phyloP scores from a whole-genome alignment of 2,797 vertebrate species.

The Fistularia commersonii region DNA sequence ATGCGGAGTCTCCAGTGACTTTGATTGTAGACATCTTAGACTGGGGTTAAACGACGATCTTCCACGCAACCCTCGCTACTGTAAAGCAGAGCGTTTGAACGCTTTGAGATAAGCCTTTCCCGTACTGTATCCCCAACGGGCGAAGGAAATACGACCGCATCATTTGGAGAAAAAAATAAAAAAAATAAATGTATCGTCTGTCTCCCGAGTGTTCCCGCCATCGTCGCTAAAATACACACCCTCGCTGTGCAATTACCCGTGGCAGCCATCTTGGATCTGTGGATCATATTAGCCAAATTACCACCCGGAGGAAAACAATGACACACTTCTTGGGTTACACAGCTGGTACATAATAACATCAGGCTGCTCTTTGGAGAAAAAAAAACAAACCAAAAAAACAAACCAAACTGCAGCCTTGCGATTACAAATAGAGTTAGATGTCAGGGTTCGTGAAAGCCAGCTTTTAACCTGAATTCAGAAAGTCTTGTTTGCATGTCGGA shows the following conservation, averaged over 20 bases:
- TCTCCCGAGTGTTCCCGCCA: conserved; percentile 9
- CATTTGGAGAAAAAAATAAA: conserved; percentile 19
- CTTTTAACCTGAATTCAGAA: conserved; percentile 9
- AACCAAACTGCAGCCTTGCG: no score
- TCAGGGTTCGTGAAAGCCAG: background rate
- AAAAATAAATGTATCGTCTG: conserved; percentile 6
- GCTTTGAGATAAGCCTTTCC: no score
- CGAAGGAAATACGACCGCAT: conserved; percentile 2
- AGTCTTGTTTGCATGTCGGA: conserved; percentile 1
- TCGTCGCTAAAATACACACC: conserved; percentile 33
- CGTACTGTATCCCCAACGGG: no score
- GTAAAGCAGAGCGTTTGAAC: no score
- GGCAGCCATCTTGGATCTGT: conserved; percentile 46
- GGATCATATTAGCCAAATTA: conserved; percentile 45
- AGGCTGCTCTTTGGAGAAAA: conserved; percentile 25
- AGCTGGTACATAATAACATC: conserved; percentile 28
- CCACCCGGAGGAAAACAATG: conserved; percentile 47
- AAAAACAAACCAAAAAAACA: no score
- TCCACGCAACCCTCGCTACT: no score
- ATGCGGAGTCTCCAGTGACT: conserved; percentile 7
- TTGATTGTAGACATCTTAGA: no score
- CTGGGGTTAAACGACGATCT: no score
- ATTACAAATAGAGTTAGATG: conserved; percentile 9
- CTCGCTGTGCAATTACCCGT: conserved; percentile 38
- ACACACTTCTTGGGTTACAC: conserved; percentile 47